Base-by-base conservation (phyloP, 2,888 invertebrate genomes). In the Hypercompe scribonia region DNA sequence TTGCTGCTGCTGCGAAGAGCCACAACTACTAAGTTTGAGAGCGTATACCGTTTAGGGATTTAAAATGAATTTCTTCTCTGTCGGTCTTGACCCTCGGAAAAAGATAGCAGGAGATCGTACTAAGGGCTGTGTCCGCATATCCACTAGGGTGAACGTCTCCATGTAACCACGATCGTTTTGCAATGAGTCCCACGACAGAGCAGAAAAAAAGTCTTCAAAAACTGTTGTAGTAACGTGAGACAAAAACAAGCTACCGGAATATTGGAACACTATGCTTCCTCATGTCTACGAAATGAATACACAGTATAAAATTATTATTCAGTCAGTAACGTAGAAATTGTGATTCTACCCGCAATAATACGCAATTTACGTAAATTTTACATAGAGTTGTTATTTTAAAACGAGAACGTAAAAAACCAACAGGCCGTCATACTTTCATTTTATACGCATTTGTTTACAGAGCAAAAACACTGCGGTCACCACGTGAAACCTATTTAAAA, bases 401-500 rank as follows among this genome's bases (percentile, higher is more conserved):
- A 36, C 24, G 34, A 50, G 34, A n/a, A 68, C 46, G n/a, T 68
- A 24, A 34, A n/a, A 33, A 24, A 18, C 33, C 34, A n/a, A 24
- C 34, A 34, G 54, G n/a, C 33, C n/a, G 70, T 34, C 50, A 64
- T 70, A 46, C 64, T n/a, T 31, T 70, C 64, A 33, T 64, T 64
- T 64, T n/a, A n/a, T 21, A 28, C 46, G 4, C n/a, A 36, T 70
- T 65, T 34, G 46, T 69, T 69, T 69, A 69, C 58, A 58, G 50
- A 50, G 2, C 54, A 34, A 33, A 33, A 54, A 82, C 70, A 75
- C 72, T 42, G 70, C 66, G 78, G 65, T 75, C 78, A 72, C 73
- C 68, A 68, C 65, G 21, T 70, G 77, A 73, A 70, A 72, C 65
- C 73, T 83, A 81, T 81, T 81, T 81, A 78, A 82, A 82, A 76